These are phyloP conservation scores for Hyaena hyaena DNA, from an alignment of 2,113 vertebrate species.

Conservation along the genomic window DNA sequence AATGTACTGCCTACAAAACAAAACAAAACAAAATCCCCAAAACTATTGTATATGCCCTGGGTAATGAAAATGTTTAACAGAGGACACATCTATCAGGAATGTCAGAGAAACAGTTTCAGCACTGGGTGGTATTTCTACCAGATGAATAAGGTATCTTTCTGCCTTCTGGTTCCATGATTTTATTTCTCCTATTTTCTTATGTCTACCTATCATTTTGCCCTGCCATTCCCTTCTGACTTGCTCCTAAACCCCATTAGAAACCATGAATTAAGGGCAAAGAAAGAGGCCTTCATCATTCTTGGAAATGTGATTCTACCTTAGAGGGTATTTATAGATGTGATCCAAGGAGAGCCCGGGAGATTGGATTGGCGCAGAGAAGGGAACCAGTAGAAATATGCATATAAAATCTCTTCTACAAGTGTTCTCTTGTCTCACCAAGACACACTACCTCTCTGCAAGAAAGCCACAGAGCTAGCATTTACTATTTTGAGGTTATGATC, in stretches of 20 bases:
- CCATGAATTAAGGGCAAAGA: background rate
- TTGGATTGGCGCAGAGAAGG: background rate
- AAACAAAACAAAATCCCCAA: background rate
- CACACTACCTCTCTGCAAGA: constrained; percentile 49
- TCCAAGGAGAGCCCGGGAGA: background rate
- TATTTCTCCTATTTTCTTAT: background rate
- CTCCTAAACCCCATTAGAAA: background rate
- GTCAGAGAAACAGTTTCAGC: background rate
- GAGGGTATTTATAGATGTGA: constrained; percentile 31
- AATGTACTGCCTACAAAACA: background rate
- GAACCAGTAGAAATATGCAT: background rate
- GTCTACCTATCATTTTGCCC: background rate
- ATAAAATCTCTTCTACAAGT: constrained; percentile 52
- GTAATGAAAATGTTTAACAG: background rate
- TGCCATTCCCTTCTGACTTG: background rate
- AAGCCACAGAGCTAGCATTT: constrained; percentile 62
- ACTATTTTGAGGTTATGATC: constrained; percentile 72
- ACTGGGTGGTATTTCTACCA: background rate
- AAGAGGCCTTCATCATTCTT: constrained; percentile 19
- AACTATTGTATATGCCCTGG: background rate
- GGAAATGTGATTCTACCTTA: background rate
- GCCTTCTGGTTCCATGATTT: constrained; percentile 17
- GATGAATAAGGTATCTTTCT: background rate
- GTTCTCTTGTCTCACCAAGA: constrained; percentile 18
- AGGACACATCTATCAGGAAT: background rate